phyloP scores from a whole-genome alignment of 2,797 vertebrate species.

The Acrossocheilus wenchowensis region DNA sequence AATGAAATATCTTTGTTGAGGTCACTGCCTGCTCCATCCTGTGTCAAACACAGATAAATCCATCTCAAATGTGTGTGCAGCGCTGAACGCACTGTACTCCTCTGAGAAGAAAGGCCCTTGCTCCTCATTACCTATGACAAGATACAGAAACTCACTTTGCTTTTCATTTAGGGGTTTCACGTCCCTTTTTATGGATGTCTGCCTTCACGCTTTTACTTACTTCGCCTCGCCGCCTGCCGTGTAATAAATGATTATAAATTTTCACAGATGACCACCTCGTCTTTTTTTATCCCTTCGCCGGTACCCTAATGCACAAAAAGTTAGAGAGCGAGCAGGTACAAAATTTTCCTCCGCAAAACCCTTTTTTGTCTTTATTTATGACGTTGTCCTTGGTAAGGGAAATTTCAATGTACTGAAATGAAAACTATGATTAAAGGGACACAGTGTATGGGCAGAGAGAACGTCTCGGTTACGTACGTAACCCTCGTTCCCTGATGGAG shows the following conservation, averaged over 20 bases:
- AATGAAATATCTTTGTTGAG: slow-evolving; percentile 71
- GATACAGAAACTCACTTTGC: slow-evolving; percentile 90
- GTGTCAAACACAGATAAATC: slow-evolving; percentile 87
- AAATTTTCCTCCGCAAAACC: slow-evolving; percentile 83
- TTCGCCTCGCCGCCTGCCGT: slow-evolving; percentile 74
- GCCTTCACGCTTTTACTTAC: slow-evolving; percentile 88
- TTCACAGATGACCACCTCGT: slow-evolving; percentile 90
- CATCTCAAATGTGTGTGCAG: slow-evolving; percentile 80
- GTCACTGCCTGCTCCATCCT: slow-evolving; percentile 78
- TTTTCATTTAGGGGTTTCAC: slow-evolving; percentile 86
- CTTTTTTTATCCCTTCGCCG: slow-evolving; percentile 71
- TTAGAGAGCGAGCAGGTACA: slow-evolving; percentile 88
- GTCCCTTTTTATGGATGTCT: slow-evolving; percentile 84
- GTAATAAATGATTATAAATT: slow-evolving; percentile 96
- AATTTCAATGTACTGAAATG: slow-evolving; percentile 97
- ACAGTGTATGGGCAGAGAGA: slow-evolving; percentile 80
- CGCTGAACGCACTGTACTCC: slow-evolving; percentile 81
- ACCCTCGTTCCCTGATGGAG: no score
- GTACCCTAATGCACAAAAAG: slow-evolving; percentile 88
- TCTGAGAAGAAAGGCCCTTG: slow-evolving; percentile 86
- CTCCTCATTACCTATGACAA: slow-evolving; percentile 89
- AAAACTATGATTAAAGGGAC: slow-evolving; percentile 97
- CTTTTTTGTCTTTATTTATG: slow-evolving; percentile 87
- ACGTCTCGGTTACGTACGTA: no score
- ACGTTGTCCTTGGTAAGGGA: slow-evolving; percentile 94